These are phyloP conservation scores for Callimico goeldii DNA, from an alignment of 2,797 vertebrate genomes.

Conservation along the genomic window DNA sequence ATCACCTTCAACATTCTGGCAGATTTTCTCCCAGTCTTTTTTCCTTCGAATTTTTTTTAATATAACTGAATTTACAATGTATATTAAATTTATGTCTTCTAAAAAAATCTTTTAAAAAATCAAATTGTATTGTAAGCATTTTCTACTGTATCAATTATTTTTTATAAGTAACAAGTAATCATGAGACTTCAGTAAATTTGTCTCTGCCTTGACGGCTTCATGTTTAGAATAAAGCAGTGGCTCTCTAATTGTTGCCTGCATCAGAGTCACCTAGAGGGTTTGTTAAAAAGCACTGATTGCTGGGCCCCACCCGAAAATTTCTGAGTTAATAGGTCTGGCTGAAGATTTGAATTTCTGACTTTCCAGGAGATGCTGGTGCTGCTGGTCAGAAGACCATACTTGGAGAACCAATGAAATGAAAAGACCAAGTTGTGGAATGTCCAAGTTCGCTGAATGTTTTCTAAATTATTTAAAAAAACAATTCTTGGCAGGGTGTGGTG, in stretches of 20 bases:
- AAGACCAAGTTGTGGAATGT: background rate
- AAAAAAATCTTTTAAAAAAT: background rate
- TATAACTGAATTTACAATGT: background rate
- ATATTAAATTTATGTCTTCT: conserved; percentile 12
- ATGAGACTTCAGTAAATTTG: background rate
- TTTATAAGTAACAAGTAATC: background rate
- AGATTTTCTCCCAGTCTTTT: conserved; percentile 6
- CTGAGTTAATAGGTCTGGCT: background rate
- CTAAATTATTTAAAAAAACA: background rate
- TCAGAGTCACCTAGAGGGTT: background rate
- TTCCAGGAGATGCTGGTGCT: background rate
- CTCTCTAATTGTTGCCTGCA: background rate
- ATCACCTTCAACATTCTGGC: background rate
- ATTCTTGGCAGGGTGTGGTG: background rate
- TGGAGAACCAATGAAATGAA: background rate
- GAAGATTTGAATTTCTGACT: background rate
- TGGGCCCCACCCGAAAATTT: background rate
- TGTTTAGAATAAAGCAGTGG: background rate
- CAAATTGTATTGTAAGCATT: background rate
- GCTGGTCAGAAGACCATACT: background rate
- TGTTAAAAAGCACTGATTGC: background rate
- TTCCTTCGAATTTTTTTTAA: background rate
- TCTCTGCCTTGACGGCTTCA: background rate
- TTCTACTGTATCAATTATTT: background rate
- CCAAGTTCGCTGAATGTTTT: conserved; percentile 45